Conservation (phyloP, 1,140 invertebrate species). For the Teleogryllus occipitalis region DNA sequence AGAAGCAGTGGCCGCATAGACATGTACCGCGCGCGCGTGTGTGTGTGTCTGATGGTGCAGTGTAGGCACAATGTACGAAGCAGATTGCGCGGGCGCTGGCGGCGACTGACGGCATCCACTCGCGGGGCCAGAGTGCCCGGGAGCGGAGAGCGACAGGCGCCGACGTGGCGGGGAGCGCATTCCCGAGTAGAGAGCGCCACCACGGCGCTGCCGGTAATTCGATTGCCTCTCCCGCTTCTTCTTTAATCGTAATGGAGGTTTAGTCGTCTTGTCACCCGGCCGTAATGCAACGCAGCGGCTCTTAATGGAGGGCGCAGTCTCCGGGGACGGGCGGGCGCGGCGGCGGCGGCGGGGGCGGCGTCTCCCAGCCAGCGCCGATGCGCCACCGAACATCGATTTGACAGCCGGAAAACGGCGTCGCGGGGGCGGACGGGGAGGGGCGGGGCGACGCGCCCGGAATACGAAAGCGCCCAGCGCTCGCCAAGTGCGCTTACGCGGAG, state of each 20-base stretch:
- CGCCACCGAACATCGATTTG: conserved; percentile 20
- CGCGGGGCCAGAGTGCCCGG: not conserved
- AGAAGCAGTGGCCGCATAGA: too few relatives aligned
- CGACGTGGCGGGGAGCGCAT: too few relatives aligned
- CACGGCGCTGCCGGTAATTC: not conserved
- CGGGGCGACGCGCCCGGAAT: not conserved
- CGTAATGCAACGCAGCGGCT: not conserved
- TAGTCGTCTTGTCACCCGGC: not conserved
- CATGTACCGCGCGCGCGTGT: too few relatives aligned
- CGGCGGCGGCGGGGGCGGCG: not conserved
- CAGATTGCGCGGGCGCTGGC: too few relatives aligned
- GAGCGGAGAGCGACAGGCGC: not conserved
- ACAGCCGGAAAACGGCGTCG: conserved; percentile 18
- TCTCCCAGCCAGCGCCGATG: not conserved
- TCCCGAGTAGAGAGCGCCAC: too few relatives aligned
- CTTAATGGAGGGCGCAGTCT: not conserved
- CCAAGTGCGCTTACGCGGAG: not conserved
- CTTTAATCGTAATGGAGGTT: not conserved
- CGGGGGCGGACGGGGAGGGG: not conserved
- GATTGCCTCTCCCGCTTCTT: not conserved
- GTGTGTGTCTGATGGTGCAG: too few relatives aligned
- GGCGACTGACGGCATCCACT: not conserved
- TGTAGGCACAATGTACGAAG: too few relatives aligned
- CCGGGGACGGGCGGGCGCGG: not conserved
- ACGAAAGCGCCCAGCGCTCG: not conserved